Evolutionary conservation across 92 coral and sea anemone species (phyloP).

Genomic region (Epizoanthus rinbou): DNA sequence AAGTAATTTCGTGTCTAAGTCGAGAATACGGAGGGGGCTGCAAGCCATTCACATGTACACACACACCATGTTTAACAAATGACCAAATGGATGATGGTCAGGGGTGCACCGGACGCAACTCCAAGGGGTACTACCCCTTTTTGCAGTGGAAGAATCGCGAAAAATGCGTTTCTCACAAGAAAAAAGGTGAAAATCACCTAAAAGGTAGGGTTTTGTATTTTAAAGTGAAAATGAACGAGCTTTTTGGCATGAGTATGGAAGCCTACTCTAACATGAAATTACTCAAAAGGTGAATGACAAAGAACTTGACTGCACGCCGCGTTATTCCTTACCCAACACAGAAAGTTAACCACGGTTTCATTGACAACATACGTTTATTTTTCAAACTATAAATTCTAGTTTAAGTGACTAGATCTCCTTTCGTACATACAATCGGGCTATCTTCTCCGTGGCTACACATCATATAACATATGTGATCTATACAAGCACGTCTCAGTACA

Average conservation of each 20-base stretch:
- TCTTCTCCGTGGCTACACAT: not conserved
- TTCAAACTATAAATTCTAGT: slow-evolving; percentile 25
- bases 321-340: slow-evolving; percentile 38
- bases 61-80: not conserved
- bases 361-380: slow-evolving; percentile 31
- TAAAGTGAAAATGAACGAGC: not conserved
- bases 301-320: not conserved
- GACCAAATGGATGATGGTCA: not conserved
- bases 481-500: not conserved
- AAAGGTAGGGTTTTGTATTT: not conserved
- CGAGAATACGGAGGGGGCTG: slow-evolving; percentile 14
- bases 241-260: not conserved
- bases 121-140: slow-evolving; percentile 34
- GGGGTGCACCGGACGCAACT: slow-evolving; percentile 42
- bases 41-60: not conserved
- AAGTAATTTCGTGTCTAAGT: not conserved
- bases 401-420: slow-evolving; percentile 13
- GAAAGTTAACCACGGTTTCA: slow-evolving; percentile 40
- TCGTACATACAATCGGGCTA: not conserved
- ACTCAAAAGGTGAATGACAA: not conserved
- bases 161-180: slow-evolving; percentile 5
- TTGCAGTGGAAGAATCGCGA: not conserved
- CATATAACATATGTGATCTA: not conserved
- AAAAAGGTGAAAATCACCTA: slow-evolving; percentile 34
- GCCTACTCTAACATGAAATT: slow-evolving; percentile 15